Base-by-base conservation (phyloP, 2,113 vertebrate genomes). In the Fregetta grallaria region DNA sequence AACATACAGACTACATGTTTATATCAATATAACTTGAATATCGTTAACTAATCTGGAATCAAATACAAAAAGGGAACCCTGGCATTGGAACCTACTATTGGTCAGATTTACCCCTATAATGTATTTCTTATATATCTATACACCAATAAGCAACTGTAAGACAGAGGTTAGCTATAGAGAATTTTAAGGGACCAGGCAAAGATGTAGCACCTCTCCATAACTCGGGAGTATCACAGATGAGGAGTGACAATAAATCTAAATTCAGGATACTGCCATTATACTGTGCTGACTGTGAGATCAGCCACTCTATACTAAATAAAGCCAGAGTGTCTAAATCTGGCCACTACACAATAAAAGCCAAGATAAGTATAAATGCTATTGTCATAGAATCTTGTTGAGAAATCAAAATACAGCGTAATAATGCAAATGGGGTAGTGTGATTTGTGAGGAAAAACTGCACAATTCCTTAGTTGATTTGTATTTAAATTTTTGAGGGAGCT, bases 381-480 rank as follows among this genome's bases (percentile, higher is more conserved):
- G 55, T 50, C 32, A 52, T 2, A 85, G 27, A 89, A 94, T 13
- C 25, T 87, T 55, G 4, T 27, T 85, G 40, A 92, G 66, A 76
- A 91, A 91, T 61, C 84, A 90, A 92, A 97, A 78, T 18, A 55
- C 38, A 87, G 45, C 2, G 5, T 40, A 87, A 67, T 78, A 86
- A 74, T 36, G 12, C 38, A 82, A 85, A 68, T 0, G 0, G 19
- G 9, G 40, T 10, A 45, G 5, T 4, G 16, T 25, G 38, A 83
- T 67, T 73, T 62, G 38, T 38, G 26, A 93, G 27, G 34, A 32
- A 90, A 89, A 91, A 55, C 27, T 38, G 27, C 1, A 0, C 30
- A 63, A 49, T 44, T 68, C 61, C n/a, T 52, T 52, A 44, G 52
- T 3, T 72, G 32, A 63, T 89, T 80, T 71, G 50, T 71, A 40